These are phyloP conservation scores for Bubo blakistoni DNA, from an alignment of 2,113 vertebrate genomes.

Conservation along the genomic window DNA sequence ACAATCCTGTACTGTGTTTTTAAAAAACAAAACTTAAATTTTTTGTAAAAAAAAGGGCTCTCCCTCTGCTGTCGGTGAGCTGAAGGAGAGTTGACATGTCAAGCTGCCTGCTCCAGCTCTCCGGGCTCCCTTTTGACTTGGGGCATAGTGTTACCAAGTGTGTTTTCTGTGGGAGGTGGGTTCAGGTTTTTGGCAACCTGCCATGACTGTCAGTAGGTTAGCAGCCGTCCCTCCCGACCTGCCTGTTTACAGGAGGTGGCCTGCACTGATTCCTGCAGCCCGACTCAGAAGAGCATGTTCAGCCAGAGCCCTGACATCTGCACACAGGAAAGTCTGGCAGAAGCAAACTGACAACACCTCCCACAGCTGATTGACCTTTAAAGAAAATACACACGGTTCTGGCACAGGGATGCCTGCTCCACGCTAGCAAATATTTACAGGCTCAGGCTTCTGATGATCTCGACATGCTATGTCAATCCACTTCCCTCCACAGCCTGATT, in stretches of 20 bases:
- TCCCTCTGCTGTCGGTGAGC: neutral
- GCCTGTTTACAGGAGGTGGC: neutral
- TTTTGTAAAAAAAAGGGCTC: no score
- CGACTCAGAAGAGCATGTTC: neutral
- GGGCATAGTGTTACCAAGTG: neutral
- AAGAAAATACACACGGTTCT: neutral
- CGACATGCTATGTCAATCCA: neutral
- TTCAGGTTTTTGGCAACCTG: neutral
- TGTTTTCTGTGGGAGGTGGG: neutral
- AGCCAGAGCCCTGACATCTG: neutral
- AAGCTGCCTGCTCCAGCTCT: neutral
- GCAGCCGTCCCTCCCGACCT: neutral
- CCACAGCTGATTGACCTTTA: constrained; percentile 52
- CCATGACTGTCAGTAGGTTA: neutral
- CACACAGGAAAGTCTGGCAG: neutral
- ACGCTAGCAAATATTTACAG: neutral
- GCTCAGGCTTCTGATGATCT: neutral
- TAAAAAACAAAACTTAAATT: neutral
- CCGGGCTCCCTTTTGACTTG: neutral
- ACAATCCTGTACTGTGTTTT: neutral
- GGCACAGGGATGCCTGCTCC: neutral
- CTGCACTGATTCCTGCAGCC: neutral
- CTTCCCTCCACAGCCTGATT: neutral
- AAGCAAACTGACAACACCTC: constrained; percentile 7
- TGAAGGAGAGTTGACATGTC: neutral